A percentile compares a stretch with the other conserved stretches of the same genome.
Evolutionary conservation across 2,888 invertebrate species (phyloP).

Genomic region (Hydraecia micacea): DNA sequence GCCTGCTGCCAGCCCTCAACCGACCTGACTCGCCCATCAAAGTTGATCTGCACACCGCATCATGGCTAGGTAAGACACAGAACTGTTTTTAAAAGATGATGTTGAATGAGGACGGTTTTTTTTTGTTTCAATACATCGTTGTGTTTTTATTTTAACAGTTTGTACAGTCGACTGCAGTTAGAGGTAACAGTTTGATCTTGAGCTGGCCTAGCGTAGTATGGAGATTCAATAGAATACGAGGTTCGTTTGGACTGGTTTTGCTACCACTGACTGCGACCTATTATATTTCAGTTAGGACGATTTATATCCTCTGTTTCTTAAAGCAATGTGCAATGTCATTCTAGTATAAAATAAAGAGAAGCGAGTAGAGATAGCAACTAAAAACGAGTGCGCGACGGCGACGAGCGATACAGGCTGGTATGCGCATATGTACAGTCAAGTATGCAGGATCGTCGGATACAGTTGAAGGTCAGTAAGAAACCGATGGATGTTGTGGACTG

Average conservation of each 20-base stretch:
- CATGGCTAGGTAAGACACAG: slow-evolving; percentile 86
- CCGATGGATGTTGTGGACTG: too few relatives aligned
- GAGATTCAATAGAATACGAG: background rate
- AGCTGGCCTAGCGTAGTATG: background rate
- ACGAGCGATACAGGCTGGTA: too few relatives aligned
- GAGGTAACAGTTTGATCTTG: background rate
- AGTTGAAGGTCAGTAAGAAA: too few relatives aligned
- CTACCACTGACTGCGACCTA: background rate
- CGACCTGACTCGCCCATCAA: slow-evolving; percentile 75
- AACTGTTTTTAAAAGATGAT: background rate
- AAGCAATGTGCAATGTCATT: too few relatives aligned
- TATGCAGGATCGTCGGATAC: too few relatives aligned
- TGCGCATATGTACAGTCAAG: too few relatives aligned
- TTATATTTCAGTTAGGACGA: too few relatives aligned
- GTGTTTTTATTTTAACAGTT: background rate
- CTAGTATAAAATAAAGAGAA: too few relatives aligned
- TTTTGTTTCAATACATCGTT: background rate
- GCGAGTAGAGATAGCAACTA: too few relatives aligned
- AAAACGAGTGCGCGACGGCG: too few relatives aligned
- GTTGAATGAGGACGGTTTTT: background rate
- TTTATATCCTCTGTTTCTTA: too few relatives aligned
- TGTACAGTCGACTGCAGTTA: background rate
- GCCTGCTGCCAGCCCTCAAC: slow-evolving; percentile 89
- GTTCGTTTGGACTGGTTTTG: background rate
- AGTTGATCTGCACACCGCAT: slow-evolving; percentile 82